Evolutionary conservation across 2,797 vertebrate species (phyloP).

Genomic region (Miopithecus talapoin): DNA sequence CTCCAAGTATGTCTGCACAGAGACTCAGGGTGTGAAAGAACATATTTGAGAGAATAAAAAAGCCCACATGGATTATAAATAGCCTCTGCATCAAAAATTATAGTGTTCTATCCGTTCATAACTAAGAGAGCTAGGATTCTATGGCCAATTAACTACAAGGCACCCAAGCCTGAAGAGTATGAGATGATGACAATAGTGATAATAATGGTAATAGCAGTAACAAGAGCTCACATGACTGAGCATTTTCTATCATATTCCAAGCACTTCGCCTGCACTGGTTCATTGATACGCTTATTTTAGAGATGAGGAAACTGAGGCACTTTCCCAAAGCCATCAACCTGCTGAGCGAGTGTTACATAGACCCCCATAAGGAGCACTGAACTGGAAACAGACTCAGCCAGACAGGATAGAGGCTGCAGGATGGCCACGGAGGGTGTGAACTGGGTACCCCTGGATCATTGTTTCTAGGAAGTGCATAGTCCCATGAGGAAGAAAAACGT

Average conservation of each 20-base stretch:
- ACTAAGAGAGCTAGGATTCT: neutral
- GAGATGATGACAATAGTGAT: rapidly evolving
- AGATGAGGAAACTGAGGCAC: neutral
- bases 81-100: neutral
- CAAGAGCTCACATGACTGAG: rapidly evolving
- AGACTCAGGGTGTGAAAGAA: neutral
- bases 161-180: neutral
- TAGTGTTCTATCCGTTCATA: neutral
- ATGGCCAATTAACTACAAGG: neutral
- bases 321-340: neutral
- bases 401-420: neutral
- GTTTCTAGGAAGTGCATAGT: neutral
- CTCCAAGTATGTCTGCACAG: neutral
- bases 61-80: neutral
- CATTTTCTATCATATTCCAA: neutral
- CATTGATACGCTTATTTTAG: neutral
- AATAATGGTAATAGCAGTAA: neutral
- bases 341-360: neutral
- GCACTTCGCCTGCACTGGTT: neutral
- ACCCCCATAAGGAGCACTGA: neutral
- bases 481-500: neutral
- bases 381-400: neutral
- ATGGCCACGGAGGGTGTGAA: neutral
- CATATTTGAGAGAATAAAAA: neutral
- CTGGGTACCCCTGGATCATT: neutral